Evolutionary conservation across 2,797 vertebrate species (phyloP).

Genomic region (Babyrousa celebensis): DNA sequence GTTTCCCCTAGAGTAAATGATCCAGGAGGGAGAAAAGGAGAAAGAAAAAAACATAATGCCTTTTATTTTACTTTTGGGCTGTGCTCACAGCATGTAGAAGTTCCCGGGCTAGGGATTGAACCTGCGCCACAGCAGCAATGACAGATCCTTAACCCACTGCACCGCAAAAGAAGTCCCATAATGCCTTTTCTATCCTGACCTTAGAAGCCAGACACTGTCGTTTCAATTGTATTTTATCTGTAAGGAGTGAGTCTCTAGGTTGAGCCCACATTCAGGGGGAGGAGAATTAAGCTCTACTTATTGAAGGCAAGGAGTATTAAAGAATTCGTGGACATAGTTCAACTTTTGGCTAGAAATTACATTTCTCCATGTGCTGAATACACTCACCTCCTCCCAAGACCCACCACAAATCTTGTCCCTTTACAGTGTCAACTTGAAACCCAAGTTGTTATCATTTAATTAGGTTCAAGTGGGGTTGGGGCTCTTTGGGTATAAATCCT

Average conservation of each 20-base stretch:
- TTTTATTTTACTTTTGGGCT: neutral
- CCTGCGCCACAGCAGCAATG: too few species aligned
- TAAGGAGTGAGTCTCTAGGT: neutral
- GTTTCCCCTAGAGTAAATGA: neutral
- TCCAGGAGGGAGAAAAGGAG: neutral
- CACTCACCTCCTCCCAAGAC: neutral
- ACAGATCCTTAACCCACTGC: too few species aligned
- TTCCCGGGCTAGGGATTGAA: too few species aligned
- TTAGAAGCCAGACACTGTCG: neutral
- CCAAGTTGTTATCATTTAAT: constrained; percentile 19
- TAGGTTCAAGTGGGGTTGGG: neutral
- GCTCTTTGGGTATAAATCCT: neutral
- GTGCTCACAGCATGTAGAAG: too few species aligned
- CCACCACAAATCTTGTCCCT: neutral
- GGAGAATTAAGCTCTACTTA: neutral
- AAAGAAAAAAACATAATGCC: neutral
- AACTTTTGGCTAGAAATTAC: constrained; percentile 4
- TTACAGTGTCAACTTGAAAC: neutral
- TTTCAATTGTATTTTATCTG: constrained; percentile 5
- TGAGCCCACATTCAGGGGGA: neutral
- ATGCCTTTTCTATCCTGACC: neutral
- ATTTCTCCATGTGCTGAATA: neutral
- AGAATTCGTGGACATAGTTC: constrained; percentile 29
- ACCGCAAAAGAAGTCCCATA: too few species aligned
- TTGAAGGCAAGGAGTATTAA: neutral